Base-by-base conservation (phyloP, 1,140 invertebrate species). In the Papilio glaucus region DNA sequence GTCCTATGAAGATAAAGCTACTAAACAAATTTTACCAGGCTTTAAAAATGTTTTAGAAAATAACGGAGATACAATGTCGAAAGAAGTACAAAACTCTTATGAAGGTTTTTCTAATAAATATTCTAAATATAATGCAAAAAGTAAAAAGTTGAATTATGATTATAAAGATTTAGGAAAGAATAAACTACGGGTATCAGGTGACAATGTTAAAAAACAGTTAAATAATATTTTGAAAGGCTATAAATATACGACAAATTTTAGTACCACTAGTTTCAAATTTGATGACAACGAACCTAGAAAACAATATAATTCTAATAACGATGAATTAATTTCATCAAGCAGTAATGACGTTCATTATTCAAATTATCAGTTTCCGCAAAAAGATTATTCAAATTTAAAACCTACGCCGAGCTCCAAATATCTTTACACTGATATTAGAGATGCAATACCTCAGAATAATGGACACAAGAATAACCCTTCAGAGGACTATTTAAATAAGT, bases 221-320 rank as follows among this genome's bases (percentile, higher is more conserved):
- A 84, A 79, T 77, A 86, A 84, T 77, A 71, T 78, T 41, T 62
- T 83, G 10, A 88, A 87, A 76, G 84, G 83, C 57, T 89, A 91
- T 71, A 79, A 87, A 75, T 90, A 92, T 77, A 81, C 83, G 18
- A 89, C 84, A 39, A 86, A 90, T 72, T 83, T 80, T 26, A 89
- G 85, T 68, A 86, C 75, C 38, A 86, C 81, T 49, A 85, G 76
- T 77, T 86, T 87, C 72, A 86, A 83, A 70, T 86, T 79, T 78
- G 87, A 83, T 60, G 73, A 76, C 37, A 76, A 71, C 61, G 67
- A 77, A 65, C 63, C 78, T 1, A 90, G 81, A 73, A 85, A 83
- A 45, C 83, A 78, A n/a, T 84, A 83, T 60, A 24, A 24, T 24
- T 85, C 81, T 29, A 84, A 53, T 63, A 82, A 74, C 49, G 74